phyloP scores from a whole-genome alignment of 64 coral and sea anemone species.

The Actinia equina region DNA sequence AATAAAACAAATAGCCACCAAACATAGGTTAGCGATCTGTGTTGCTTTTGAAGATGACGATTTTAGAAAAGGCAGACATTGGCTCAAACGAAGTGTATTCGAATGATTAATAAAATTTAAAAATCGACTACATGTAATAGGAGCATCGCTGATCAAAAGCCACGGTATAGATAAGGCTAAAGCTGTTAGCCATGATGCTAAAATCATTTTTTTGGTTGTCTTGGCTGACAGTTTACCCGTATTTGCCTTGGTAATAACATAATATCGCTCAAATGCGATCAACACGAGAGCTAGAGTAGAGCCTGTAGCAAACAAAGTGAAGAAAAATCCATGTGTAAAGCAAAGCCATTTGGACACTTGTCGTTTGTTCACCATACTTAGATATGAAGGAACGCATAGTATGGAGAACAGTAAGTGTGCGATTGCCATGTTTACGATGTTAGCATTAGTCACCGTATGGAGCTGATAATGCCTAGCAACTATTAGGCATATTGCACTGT shows the following conservation, averaged over 20 bases:
- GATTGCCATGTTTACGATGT: constrained; percentile 74
- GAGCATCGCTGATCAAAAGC: neutral
- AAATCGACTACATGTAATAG: neutral
- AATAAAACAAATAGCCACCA: constrained; percentile 43
- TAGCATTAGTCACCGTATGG: constrained; percentile 80
- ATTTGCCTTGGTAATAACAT: constrained; percentile 45
- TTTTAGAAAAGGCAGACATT: constrained; percentile 50
- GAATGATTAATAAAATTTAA: neutral
- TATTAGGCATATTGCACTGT: constrained; percentile 54
- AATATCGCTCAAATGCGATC: constrained; percentile 59
- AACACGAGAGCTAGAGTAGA: constrained; percentile 56
- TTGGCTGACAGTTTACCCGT: constrained; percentile 55
- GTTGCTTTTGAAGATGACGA: neutral
- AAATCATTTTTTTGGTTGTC: constrained; percentile 36
- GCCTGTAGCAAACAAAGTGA: constrained; percentile 56
- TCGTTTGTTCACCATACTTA: constrained; percentile 2
- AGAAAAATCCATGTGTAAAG: constrained; percentile 40
- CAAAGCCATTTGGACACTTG: constrained; percentile 5
- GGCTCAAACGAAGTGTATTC: neutral
- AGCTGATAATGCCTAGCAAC: constrained; percentile 81
- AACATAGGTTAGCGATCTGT: constrained; percentile 29
- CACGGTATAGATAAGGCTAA: constrained; percentile 39
- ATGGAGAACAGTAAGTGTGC: constrained; percentile 54
- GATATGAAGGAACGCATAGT: constrained; percentile 51
- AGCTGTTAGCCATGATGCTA: constrained; percentile 22